phyloP scores from a whole-genome alignment of 2,797 vertebrate genomes.

The Enteromius paludinosus region DNA sequence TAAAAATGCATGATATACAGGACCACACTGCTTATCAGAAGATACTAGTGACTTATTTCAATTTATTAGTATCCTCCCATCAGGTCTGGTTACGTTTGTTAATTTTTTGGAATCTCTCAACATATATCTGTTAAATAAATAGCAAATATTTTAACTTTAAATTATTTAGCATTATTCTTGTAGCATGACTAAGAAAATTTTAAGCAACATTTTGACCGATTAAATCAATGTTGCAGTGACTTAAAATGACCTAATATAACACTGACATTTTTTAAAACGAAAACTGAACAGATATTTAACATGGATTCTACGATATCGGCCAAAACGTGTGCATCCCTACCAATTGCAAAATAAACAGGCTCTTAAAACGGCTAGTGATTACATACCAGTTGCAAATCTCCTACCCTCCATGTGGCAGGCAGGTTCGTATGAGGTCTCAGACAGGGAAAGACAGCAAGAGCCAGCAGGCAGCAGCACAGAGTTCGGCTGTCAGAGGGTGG shows the following conservation, averaged over 20 bases:
- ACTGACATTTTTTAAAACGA: neutral
- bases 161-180: neutral
- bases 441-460: constrained; percentile 20
- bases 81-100: neutral
- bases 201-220: neutral
- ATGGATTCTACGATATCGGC: neutral
- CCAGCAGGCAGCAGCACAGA: constrained; percentile 6
- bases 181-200: neutral
- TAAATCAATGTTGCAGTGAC: neutral
- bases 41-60: neutral
- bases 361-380: neutral
- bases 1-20: neutral
- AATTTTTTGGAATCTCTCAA: neutral
- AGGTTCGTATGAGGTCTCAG: constrained; percentile 27
- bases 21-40: neutral
- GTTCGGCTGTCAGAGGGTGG: constrained; percentile 36
- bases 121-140: neutral
- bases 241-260: neutral
- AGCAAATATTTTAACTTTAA: neutral
- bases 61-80: neutral
- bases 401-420: constrained; percentile 22
- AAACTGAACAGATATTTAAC: neutral
- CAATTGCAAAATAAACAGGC: neutral
- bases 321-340: neutral
- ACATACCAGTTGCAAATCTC: constrained; percentile 17